Percentiles rank a stretch among this genome's conserved stretches.
phyloP scores from a whole-genome alignment of 2,888 invertebrate genomes.

The Nephrotoma appendiculata region DNA sequence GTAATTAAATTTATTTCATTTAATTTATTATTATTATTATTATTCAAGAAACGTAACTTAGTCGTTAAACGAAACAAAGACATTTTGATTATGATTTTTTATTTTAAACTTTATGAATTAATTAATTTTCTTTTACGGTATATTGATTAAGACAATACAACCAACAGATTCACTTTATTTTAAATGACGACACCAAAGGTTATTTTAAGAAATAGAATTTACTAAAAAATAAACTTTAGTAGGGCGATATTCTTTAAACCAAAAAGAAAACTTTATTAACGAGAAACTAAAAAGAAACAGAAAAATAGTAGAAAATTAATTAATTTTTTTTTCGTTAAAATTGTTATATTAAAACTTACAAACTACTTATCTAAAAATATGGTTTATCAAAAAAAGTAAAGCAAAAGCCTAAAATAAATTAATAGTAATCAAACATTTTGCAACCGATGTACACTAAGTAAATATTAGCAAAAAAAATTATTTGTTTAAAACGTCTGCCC shows the following conservation, averaged over 20 bases:
- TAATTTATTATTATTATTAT: background rate
- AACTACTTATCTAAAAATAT: background rate
- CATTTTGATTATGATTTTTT: background rate
- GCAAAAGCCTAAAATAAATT: background rate
- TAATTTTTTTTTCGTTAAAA: background rate
- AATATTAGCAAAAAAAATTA: background rate
- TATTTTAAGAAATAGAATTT: background rate
- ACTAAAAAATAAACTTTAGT: background rate
- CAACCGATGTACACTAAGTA: background rate
- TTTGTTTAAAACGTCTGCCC: background rate
- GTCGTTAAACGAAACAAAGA: background rate
- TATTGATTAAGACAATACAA: background rate
- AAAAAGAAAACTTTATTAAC: background rate
- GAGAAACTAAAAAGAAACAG: background rate
- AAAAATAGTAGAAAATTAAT: background rate
- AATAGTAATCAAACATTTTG: background rate
- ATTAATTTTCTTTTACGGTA: background rate
- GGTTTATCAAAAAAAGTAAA: background rate
- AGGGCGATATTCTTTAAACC: background rate
- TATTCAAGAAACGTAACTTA: background rate
- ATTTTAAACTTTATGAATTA: background rate
- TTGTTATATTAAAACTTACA: background rate
- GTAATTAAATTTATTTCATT: background rate
- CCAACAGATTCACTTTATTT: background rate
- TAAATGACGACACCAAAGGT: background rate